Conservation (phyloP, 2,797 vertebrate genomes). For the Falco peregrinus region DNA sequence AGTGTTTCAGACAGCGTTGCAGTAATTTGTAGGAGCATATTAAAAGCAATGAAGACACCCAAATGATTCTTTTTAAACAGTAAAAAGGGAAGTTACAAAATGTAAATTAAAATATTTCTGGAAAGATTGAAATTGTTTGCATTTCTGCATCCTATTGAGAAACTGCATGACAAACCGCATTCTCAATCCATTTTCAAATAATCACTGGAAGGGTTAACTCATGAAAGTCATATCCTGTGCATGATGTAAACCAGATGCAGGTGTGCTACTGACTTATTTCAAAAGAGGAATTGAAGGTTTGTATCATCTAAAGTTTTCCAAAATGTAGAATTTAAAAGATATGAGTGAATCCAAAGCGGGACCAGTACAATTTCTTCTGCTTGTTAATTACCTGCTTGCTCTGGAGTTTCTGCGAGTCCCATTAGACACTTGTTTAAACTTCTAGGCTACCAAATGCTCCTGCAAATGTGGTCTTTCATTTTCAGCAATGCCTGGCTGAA, state of each 20-base stretch:
- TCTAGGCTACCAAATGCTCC: neutral
- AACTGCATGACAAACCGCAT: neutral
- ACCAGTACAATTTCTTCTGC: neutral
- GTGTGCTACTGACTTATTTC: neutral
- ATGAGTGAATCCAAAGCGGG: neutral
- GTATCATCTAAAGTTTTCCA: neutral
- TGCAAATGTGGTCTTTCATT: neutral
- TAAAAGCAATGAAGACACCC: neutral
- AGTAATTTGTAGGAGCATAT: neutral
- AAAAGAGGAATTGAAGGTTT: neutral
- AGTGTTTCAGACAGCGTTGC: neutral
- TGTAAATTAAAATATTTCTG: neutral
- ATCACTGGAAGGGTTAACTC: neutral
- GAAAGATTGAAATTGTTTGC: neutral
- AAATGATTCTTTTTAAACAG: neutral
- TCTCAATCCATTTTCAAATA: neutral
- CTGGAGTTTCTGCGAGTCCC: neutral
- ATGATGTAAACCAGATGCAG: neutral
- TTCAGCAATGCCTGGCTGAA: neutral
- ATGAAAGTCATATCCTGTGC: neutral
- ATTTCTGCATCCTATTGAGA: neutral
- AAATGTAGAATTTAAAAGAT: neutral
- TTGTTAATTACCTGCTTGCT: neutral
- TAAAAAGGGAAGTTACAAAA: neutral
- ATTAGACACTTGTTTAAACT: neutral